A percentile compares a stretch with the other conserved stretches of the same genome.
Conservation (phyloP, 2,113 vertebrate genomes). For the Xyrauchen texanus region DNA sequence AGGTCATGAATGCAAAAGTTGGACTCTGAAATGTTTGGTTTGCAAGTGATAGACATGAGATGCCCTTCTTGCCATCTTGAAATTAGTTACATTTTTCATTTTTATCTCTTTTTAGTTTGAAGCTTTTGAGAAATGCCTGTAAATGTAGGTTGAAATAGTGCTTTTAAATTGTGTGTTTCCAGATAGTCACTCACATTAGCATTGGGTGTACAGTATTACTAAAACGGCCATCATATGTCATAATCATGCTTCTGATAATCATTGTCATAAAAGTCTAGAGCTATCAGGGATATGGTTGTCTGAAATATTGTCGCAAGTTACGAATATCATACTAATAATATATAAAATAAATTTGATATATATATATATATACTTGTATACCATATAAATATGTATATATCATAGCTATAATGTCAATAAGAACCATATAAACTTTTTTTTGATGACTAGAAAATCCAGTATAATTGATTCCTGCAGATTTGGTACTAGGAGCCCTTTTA, state of each 20-base stretch:
- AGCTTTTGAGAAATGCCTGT: no score
- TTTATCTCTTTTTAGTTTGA: not conserved
- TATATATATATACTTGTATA: slow-evolving; percentile 45
- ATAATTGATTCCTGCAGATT: slow-evolving; percentile 13
- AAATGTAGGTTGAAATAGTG: not conserved
- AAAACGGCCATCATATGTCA: slow-evolving; percentile 61
- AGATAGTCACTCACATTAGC: not conserved
- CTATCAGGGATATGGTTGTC: slow-evolving; percentile 64
- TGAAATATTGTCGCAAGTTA: slow-evolving; percentile 50
- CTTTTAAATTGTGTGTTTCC: not conserved
- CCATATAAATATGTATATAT: slow-evolving; percentile 37
- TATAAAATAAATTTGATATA: slow-evolving; percentile 54
- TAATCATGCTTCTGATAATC: slow-evolving; percentile 49
- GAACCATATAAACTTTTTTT: slow-evolving; percentile 50
- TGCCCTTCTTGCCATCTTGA: slow-evolving; percentile 28
- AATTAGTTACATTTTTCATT: not conserved
- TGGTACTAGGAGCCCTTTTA: slow-evolving; percentile 36
- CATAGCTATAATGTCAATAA: slow-evolving; percentile 46
- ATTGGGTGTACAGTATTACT: slow-evolving; percentile 67
- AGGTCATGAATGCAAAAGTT: not conserved
- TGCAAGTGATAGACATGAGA: slow-evolving; percentile 42
- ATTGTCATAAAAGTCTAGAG: slow-evolving; percentile 63
- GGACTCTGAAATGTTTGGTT: not conserved
- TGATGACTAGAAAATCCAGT: slow-evolving; percentile 4
- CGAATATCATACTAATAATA: slow-evolving; percentile 55